Evolutionary conservation across 2,797 vertebrate species (phyloP).

Genomic region (Muscicapa comitata): DNA sequence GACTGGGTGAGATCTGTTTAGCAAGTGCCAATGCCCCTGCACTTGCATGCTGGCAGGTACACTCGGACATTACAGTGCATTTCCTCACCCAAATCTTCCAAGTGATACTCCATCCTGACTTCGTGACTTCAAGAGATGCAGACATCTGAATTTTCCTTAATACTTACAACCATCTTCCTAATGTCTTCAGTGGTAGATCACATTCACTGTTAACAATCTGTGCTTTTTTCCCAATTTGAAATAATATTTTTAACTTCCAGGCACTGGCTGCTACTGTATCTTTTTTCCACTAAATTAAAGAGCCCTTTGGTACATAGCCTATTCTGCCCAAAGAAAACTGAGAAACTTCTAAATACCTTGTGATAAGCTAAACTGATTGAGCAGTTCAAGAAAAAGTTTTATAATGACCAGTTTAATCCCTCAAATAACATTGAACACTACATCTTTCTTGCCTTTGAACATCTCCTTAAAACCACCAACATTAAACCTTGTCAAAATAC

Average conservation of each 20-base stretch:
- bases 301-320: background rate
- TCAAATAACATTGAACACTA: background rate
- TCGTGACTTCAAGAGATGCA: background rate
- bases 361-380: background rate
- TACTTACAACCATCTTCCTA: background rate
- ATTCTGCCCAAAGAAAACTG: background rate
- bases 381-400: background rate
- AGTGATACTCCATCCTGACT: background rate
- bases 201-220: background rate
- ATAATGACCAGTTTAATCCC: background rate
- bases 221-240: background rate
- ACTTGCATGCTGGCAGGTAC: background rate
- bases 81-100: background rate
- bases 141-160: background rate
- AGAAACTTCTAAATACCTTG: background rate
- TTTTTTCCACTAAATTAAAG: background rate
- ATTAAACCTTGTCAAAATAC: background rate
- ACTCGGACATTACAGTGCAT: rapidly evolving
- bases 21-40: background rate
- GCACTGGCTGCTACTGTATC: background rate
- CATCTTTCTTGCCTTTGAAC: background rate
- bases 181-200: background rate
- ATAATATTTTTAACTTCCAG: background rate
- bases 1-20: background rate
- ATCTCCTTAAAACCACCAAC: background rate